These are phyloP conservation scores for Harpagifer antarcticus DNA, from an alignment of 2,797 vertebrate species.

Conservation along the genomic window DNA sequence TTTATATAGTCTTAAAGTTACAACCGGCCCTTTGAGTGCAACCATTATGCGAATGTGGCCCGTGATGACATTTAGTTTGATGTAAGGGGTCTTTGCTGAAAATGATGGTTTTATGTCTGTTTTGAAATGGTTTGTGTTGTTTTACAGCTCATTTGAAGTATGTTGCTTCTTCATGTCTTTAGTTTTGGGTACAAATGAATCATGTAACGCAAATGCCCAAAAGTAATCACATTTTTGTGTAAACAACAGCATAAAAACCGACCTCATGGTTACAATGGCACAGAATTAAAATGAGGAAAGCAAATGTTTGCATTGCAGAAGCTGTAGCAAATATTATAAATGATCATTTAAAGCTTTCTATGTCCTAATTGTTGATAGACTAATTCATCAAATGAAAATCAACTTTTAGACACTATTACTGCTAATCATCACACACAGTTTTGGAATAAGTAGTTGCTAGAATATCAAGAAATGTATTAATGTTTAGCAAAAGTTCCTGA, in stretches of 20 bases:
- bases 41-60: too few species aligned
- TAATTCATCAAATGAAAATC: too few species aligned
- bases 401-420: background rate
- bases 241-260: background rate
- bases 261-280: background rate
- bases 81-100: conserved; percentile 3
- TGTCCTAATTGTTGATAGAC: background rate
- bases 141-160: conserved; percentile 9
- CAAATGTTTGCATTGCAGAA: background rate
- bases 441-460: background rate
- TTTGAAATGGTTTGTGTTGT: background rate
- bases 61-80: too few species aligned
- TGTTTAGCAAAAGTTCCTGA: background rate
- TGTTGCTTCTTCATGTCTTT: background rate
- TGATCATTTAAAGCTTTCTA: background rate
- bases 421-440: background rate
- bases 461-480: background rate
- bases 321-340: background rate
- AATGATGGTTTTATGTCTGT: background rate
- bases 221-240: background rate
- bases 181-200: background rate
- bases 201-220: background rate
- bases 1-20: too few species aligned
- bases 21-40: too few species aligned
- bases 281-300: background rate